Evolutionary conservation across 2,888 invertebrate species (phyloP).

Genomic region (Sinotaia quadrata): DNA sequence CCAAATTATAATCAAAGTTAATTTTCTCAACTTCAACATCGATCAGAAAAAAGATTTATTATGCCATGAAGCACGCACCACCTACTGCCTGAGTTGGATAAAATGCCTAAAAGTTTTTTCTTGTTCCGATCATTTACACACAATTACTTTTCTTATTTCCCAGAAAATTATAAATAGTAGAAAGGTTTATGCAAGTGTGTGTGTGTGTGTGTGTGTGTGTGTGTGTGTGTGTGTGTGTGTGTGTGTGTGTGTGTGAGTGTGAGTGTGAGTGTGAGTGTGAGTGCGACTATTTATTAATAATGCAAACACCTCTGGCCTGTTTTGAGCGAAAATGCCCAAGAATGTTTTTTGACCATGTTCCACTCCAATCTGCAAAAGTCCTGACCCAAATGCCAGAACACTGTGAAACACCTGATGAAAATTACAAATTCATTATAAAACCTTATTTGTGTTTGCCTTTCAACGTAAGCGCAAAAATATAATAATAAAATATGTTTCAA

Average conservation of each 20-base stretch:
- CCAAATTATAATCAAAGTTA: no score
- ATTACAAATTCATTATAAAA: no score
- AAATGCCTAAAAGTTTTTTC: no score
- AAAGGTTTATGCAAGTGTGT: not conserved
- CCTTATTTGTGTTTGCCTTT: no score
- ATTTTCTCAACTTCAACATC: no score
- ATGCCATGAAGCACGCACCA: no score
- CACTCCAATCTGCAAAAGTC: slow-evolving; percentile 86
- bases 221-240: not conserved
- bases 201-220: not conserved
- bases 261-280: not conserved
- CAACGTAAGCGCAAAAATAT: no score
- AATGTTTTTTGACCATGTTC: slow-evolving; percentile 79
- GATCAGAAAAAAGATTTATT: no score
- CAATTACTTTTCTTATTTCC: not conserved
- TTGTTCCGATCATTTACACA: no score
- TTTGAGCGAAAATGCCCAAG: slow-evolving; percentile 94
- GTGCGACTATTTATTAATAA: not conserved
- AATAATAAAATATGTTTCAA: no score
- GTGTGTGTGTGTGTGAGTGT: not conserved
- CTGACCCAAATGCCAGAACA: slow-evolving; percentile 92
- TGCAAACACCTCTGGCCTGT: slow-evolving; percentile 88
- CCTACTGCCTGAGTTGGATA: no score
- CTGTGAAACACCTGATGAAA: slow-evolving; percentile 79
- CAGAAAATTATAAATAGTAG: not conserved